Conservation (phyloP, 2,797 vertebrate genomes). For the Danio choprae region DNA sequence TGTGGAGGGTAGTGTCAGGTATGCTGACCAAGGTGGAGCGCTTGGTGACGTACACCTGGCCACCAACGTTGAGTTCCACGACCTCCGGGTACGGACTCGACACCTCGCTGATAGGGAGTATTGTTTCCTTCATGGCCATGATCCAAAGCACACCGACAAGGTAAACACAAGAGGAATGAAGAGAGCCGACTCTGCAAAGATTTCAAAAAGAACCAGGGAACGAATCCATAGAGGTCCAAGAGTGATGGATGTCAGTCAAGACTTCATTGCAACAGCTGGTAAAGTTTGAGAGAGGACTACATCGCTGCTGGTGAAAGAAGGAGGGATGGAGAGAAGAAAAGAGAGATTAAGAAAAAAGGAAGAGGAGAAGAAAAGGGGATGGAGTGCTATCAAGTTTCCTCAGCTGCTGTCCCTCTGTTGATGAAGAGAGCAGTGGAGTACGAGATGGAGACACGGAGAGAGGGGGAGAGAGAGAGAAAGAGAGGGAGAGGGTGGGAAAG, state of each 20-base stretch:
- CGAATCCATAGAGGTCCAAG: constrained; percentile 55
- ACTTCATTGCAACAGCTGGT: constrained; percentile 50
- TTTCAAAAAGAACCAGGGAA: constrained; percentile 45
- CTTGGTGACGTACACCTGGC: constrained; percentile 89
- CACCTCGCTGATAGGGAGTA: constrained; percentile 89
- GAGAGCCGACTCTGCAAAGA: not conserved
- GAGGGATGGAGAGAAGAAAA: constrained; percentile 40
- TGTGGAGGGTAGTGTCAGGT: constrained; percentile 84
- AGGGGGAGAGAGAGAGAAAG: constrained; percentile 33
- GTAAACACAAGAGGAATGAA: constrained; percentile 11
- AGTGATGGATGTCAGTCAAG: constrained; percentile 48
- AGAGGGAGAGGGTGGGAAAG: constrained; percentile 50
- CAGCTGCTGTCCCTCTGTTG: constrained; percentile 61
- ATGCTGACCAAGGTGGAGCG: constrained; percentile 87
- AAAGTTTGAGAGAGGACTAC: constrained; percentile 62
- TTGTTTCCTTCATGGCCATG: constrained; percentile 88
- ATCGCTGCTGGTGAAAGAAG: constrained; percentile 57
- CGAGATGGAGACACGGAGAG: constrained; percentile 53
- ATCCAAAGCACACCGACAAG: constrained; percentile 30
- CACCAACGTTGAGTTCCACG: constrained; percentile 89
- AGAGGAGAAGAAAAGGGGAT: constrained; percentile 36
- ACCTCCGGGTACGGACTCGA: constrained; percentile 85
- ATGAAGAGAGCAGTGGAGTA: constrained; percentile 54
- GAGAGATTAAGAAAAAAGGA: constrained; percentile 40
- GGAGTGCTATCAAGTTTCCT: constrained; percentile 51